Evolutionary conservation across 2,888 invertebrate genomes (phyloP).

Genomic region (Myopa testacea): DNA sequence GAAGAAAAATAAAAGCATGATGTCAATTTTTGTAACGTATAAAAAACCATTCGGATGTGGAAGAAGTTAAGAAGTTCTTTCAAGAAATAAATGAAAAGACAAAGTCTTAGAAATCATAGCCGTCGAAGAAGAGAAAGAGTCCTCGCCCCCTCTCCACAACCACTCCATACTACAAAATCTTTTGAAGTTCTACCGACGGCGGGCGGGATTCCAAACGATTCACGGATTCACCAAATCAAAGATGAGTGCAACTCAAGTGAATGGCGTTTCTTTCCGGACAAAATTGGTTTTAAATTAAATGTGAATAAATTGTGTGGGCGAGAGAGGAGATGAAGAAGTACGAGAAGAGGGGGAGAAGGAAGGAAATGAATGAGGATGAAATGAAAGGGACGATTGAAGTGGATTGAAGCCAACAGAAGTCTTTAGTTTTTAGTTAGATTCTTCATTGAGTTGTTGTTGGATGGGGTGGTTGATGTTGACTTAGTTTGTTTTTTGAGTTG

Average conservation of each 20-base stretch:
- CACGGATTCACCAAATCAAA: constrained; percentile 17
- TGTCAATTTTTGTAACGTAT: not conserved
- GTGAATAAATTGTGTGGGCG: constrained; percentile 17
- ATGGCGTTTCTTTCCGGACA: constrained; percentile 30
- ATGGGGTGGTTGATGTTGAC: too few relatives aligned
- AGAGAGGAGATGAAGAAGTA: not conserved
- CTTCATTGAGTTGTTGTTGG: too few relatives aligned
- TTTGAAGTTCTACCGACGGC: not conserved
- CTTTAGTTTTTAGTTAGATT: too few relatives aligned
- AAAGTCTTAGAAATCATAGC: too few relatives aligned
- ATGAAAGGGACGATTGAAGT: not conserved
- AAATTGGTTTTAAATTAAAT: constrained; percentile 35
- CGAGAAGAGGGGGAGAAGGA: not conserved
- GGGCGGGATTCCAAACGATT: not conserved
- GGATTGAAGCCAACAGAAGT: too few relatives aligned
- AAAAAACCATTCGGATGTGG: not conserved
- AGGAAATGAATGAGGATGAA: not conserved
- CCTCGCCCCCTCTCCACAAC: too few relatives aligned
- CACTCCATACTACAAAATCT: not conserved
- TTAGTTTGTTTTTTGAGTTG: too few relatives aligned
- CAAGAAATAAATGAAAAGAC: too few relatives aligned
- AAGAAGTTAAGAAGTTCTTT: not conserved
- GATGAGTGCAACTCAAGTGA: constrained; percentile 34
- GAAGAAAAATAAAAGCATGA: not conserved
- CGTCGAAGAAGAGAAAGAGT: too few relatives aligned